These are phyloP conservation scores for Phthorimaea operculella DNA, from an alignment of 1,140 invertebrate species.

Conservation along the genomic window DNA sequence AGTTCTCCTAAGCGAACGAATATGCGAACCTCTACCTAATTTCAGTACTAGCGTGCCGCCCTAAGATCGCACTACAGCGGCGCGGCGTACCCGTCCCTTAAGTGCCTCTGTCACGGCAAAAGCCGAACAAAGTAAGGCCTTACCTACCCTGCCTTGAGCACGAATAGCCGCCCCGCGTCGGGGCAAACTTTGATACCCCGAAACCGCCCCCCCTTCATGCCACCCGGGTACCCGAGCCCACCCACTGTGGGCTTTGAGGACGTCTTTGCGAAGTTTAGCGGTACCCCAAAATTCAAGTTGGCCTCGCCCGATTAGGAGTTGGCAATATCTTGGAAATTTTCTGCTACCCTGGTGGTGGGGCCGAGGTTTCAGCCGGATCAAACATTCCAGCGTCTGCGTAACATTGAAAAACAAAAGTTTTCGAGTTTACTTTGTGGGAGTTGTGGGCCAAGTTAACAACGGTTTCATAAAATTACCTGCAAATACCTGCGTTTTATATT, in stretches of 20 bases:
- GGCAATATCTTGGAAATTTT: constrained; percentile 60
- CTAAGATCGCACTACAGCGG: constrained; percentile 6
- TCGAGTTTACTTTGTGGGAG: too few relatives aligned
- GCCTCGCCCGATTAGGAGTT: constrained; percentile 54
- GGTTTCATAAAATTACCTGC: too few relatives aligned
- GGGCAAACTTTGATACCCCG: constrained; percentile 61
- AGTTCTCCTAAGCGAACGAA: too few relatives aligned
- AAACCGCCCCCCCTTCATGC: constrained; percentile 43
- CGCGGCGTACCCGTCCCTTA: constrained; percentile 53
- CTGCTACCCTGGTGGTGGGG: constrained; percentile 38
- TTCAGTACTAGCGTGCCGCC: neutral
- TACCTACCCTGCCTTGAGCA: constrained; percentile 31
- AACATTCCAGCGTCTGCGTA: too few relatives aligned
- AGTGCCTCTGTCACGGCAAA: constrained; percentile 62
- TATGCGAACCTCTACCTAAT: neutral
- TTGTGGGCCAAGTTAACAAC: too few relatives aligned
- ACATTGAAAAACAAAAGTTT: too few relatives aligned
- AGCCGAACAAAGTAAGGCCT: constrained; percentile 48
- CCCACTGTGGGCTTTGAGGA: constrained; percentile 57
- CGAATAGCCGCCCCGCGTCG: constrained; percentile 50
- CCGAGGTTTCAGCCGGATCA: neutral
- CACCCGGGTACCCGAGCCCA: constrained; percentile 52
- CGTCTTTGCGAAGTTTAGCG: constrained; percentile 63
- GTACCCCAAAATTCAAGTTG: constrained; percentile 62
- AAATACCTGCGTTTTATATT: too few relatives aligned